Conservation (phyloP, 2,113 vertebrate species). For the Pelecanus crispus region DNA sequence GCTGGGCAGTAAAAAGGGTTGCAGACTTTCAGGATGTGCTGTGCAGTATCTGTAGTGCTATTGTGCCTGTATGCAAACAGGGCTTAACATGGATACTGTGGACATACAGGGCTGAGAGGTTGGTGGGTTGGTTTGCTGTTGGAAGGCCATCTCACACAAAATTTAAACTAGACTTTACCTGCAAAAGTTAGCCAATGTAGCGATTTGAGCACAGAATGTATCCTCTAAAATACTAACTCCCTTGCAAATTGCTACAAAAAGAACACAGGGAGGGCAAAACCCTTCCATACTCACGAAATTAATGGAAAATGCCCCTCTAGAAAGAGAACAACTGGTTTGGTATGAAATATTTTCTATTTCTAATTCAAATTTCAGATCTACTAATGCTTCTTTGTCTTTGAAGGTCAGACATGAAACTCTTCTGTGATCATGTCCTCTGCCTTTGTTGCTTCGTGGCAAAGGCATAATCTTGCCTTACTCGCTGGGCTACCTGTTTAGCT, state of each 20-base stretch:
- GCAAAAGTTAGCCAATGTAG: background rate
- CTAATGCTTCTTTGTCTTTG: background rate
- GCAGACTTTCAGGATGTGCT: background rate
- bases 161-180: background rate
- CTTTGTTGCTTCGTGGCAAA: background rate
- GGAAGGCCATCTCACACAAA: background rate
- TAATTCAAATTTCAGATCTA: background rate
- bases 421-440: background rate
- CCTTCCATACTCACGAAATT: background rate
- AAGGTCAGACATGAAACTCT: background rate
- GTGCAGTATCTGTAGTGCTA: background rate
- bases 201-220: background rate
- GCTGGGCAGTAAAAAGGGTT: background rate
- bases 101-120: background rate
- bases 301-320: background rate
- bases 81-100: background rate
- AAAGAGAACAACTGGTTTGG: background rate
- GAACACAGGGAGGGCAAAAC: background rate
- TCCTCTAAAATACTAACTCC: background rate
- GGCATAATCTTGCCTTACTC: background rate
- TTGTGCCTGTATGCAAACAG: background rate
- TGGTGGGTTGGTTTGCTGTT: background rate
- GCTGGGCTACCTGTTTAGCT: background rate
- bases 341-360: background rate
- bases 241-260: background rate